Evolutionary conservation across 2,113 vertebrate species (phyloP), one percentile per base, ranked within the genome.

Genomic region (Camelus bactrianus): DNA sequence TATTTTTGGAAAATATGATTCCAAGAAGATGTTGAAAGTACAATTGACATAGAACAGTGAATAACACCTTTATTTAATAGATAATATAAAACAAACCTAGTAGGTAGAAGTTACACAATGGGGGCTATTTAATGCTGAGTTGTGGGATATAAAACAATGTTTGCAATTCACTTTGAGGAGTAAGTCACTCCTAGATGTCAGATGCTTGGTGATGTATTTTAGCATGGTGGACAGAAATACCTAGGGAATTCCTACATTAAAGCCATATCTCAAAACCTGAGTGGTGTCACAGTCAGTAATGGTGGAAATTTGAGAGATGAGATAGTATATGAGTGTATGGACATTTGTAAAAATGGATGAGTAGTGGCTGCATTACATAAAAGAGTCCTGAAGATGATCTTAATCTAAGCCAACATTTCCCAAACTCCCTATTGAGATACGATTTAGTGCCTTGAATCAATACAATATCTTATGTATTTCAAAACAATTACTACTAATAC

Each of bases 311-410:
- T 48, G 32, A 95, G 24, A 67, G 32, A 82, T 19, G 14, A 42
- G 8, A 32, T 72, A 54, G 42, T 67, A 58, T 54, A 46, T 42
- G 32, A 56, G 30, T 35, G 2, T 58, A 48, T 64, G 15, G 26
- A 11, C 20, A 85, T 86, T 60, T 86, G 65, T 67, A 82, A 93
- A n/a, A 93, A n/a, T 82, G 46, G 10, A n/a, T 95, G 56, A 91
- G 15, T 81, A 91, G 42, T 87, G 28, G 4, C 60, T 90, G 28
- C 62, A 69, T 62, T 60, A 91, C 11, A 54, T 82, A 81, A 9
- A 93, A 90, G 67, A 50, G 11, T 92, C n/a, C 12, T 73, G 64
- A 84, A 91, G 8, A 35, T 60, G 72, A 58, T 83, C 10, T 72
- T 84, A 54, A 75, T 38, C 50, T 48, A 48, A 8, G 12, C 67